Base-by-base conservation (phyloP, 1,140 invertebrate species). In the Leptonema lineaticorne region DNA sequence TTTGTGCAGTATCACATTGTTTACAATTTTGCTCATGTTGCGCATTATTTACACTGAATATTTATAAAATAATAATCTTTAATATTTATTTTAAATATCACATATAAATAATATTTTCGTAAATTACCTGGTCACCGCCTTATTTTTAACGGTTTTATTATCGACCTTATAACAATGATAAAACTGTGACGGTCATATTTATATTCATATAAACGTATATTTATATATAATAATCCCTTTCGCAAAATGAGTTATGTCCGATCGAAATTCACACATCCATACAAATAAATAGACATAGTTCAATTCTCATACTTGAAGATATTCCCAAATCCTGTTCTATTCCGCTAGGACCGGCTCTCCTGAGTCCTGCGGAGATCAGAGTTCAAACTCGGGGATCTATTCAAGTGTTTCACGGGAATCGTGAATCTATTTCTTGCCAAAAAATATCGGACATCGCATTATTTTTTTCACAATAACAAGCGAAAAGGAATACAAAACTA, bases 221-320 rank as follows among this genome's bases (percentile, higher is more conserved):
- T 46, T 60, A 67, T 4, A 11, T 7, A 53, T 14, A 53, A 7
- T 24, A 4, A 22, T 18, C 63, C 69, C 46, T 33, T 71, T 71
- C 69, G 69, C 69, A 71, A 71, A 65, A 71, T 71, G 69, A 71
- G 56, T 71, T 64, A 71, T 71, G 66, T 66, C 63, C 62, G 58
- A 68, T 65, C 30, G 62, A 46, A 68, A 67, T 71, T 71, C 69
- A 71, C 69, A 71, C 69, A 59, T 46, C 18, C 63, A n/a, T n/a
- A n/a, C n/a, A n/a, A n/a, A n/a, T n/a, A n/a, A n/a, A n/a, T n/a
- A n/a, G n/a, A n/a, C n/a, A n/a, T n/a, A 16, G 45, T 58, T 33
- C 58, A 46, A 70, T 70, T 67, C 69, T 57, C 69, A 70, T 67
- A 45, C 20, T 14, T 22, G 18, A 24, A 67, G 65, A 67, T 59